These are phyloP conservation scores for Pantala flavescens DNA, from an alignment of 1,140 invertebrate species.

Conservation along the genomic window DNA sequence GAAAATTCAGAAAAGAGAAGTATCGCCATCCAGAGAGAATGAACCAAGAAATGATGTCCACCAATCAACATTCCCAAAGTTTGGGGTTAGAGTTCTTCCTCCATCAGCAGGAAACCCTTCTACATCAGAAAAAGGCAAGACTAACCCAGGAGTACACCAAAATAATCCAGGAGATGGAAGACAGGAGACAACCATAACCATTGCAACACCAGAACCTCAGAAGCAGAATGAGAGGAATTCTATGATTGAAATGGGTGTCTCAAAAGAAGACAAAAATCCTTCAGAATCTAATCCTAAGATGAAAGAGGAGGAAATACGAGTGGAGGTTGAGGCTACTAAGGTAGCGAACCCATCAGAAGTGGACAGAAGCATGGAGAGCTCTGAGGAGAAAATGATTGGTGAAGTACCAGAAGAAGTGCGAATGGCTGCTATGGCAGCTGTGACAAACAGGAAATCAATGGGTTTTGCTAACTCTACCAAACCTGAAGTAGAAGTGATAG, in stretches of 20 bases:
- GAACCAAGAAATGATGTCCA: not conserved
- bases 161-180: not conserved
- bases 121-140: conserved; percentile 10
- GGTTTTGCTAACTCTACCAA: no score
- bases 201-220: conserved; percentile 4
- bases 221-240: conserved; percentile 16
- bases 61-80: conserved; percentile 38
- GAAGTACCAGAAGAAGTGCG: conserved; percentile 55
- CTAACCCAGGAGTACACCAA: conserved; percentile 14
- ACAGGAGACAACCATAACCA: not conserved
- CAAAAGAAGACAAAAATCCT: not conserved
- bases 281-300: conserved; percentile 1
- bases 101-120: conserved; percentile 33
- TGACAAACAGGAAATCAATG: conserved; percentile 47
- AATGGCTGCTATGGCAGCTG: conserved; percentile 55
- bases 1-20: not conserved
- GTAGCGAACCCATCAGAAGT: conserved; percentile 22
- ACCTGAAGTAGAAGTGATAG: not conserved
- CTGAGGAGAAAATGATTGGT: conserved; percentile 25
- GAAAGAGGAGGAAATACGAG: conserved; percentile 18
- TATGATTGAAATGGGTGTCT: conserved; percentile 3
- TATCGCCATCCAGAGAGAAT: not conserved
- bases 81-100: conserved; percentile 54
- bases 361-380: conserved; percentile 14
- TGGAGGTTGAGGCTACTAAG: conserved; percentile 19